These are phyloP conservation scores for Pseudomyrmex concolor DNA, from an alignment of 1,140 invertebrate genomes.

Conservation along the genomic window DNA sequence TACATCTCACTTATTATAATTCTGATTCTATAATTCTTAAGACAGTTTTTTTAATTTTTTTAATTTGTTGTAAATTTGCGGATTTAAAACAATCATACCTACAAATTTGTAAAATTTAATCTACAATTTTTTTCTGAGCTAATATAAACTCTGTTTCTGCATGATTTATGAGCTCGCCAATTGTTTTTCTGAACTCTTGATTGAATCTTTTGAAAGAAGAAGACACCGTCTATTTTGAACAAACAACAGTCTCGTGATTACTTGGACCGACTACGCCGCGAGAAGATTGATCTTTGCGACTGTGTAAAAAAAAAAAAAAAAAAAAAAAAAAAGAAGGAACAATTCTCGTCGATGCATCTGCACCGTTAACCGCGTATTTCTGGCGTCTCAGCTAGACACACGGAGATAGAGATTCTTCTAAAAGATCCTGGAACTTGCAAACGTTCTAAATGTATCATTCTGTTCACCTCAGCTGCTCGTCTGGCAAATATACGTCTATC, in stretches of 20 bases:
- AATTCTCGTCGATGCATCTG: slow-evolving; percentile 49
- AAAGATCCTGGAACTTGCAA: background rate
- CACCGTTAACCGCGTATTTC: slow-evolving; percentile 52
- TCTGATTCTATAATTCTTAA: background rate
- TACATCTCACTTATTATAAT: background rate
- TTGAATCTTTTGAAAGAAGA: slow-evolving; percentile 16
- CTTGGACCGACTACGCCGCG: slow-evolving; percentile 48
- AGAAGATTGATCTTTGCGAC: slow-evolving; percentile 52
- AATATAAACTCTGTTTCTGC: background rate
- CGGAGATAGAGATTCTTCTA: slow-evolving; percentile 1
- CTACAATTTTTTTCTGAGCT: background rate
- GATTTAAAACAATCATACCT: too few relatives aligned
- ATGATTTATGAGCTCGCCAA: background rate
- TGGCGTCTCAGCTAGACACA: slow-evolving; percentile 38
- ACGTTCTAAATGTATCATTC: slow-evolving; percentile 61
- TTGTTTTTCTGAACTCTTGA: slow-evolving; percentile 10
- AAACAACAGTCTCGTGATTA: slow-evolving; percentile 6
- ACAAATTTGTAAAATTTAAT: too few relatives aligned
- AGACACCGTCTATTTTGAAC: slow-evolving; percentile 5
- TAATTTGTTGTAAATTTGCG: background rate
- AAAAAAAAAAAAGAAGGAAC: slow-evolving; percentile 19
- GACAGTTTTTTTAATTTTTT: background rate
- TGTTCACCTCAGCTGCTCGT: background rate
- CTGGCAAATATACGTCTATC: background rate
- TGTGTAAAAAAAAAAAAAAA: background rate